phyloP scores from a whole-genome alignment of 2,888 invertebrate genomes.

The Aporophyla lueneburgensis region DNA sequence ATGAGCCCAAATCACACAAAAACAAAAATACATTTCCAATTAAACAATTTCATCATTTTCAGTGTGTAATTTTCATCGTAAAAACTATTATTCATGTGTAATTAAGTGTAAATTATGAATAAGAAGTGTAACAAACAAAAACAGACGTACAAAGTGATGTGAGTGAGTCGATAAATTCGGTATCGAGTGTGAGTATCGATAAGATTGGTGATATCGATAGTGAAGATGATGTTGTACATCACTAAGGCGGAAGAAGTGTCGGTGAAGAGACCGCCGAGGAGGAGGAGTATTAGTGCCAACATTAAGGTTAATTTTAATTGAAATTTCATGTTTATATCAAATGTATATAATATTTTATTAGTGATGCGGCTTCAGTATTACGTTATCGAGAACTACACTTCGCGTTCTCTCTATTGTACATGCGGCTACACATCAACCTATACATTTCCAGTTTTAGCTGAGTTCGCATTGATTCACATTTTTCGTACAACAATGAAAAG shows the following conservation, averaged over 20 bases:
- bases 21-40: constrained; percentile 8
- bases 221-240: constrained; percentile 86
- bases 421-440: no score
- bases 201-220: constrained; percentile 57
- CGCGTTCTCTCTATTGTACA: no score
- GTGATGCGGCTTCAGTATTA: not conserved
- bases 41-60: constrained; percentile 46
- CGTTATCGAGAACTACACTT: no score
- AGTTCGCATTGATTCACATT: no score
- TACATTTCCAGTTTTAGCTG: no score
- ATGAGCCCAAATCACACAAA: constrained; percentile 41
- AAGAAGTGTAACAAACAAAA: constrained; percentile 39
- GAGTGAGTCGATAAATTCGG: constrained; percentile 61
- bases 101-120: constrained; percentile 51
- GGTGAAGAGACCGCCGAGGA: constrained; percentile 84
- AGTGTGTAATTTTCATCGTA: constrained; percentile 40
- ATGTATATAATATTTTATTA: not conserved
- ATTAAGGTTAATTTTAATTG: constrained; percentile 81
- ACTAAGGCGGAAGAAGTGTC: constrained; percentile 82
- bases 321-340: not conserved
- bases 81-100: constrained; percentile 39
- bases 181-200: constrained; percentile 61
- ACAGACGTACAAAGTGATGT: constrained; percentile 54
- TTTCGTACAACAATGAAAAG: no score
- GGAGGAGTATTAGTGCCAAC: constrained; percentile 84